Evolutionary conservation across 2,888 invertebrate genomes (phyloP).

Genomic region (Notodonta dromedarius): DNA sequence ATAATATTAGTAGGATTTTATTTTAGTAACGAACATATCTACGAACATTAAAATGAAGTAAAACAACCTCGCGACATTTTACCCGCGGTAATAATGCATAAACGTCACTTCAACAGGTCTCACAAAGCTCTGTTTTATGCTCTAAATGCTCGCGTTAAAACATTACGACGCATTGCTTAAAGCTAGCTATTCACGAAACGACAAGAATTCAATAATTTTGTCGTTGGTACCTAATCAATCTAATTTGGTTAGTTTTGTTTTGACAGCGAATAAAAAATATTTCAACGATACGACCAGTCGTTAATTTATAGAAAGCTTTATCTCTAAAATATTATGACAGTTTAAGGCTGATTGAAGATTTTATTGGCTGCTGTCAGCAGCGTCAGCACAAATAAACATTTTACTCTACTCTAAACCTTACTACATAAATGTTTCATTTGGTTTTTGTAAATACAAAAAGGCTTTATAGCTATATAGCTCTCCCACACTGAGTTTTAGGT

Average conservation of each 20-base stretch:
- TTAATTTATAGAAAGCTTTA: conserved; percentile 18
- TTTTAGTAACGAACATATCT: conserved; percentile 13
- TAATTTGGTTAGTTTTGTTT: no score
- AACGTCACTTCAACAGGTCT: conserved; percentile 52
- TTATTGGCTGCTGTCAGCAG: conserved; percentile 41
- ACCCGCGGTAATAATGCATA: conserved; percentile 39
- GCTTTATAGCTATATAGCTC: no score
- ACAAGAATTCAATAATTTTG: conserved; percentile 1
- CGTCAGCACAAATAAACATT: conserved; percentile 33
- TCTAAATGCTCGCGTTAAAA: conserved; percentile 30
- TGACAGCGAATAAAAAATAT: no score
- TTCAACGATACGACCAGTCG: no score
- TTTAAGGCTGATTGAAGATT: conserved; percentile 36
- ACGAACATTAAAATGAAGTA: conserved; percentile 29
- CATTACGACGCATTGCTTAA: conserved; percentile 29
- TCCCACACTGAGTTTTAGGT: no score
- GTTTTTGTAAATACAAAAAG: no score
- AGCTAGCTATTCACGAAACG: conserved; percentile 25
- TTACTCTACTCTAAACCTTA: conserved; percentile 21
- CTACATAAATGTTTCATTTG: neutral
- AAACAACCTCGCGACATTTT: conserved; percentile 22
- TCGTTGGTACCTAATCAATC: no score
- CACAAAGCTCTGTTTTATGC: conserved; percentile 38
- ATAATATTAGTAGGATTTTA: no score
- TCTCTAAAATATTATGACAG: conserved; percentile 34